Evolutionary conservation across 35 echinoderm and acorn worm genomes (phyloP).

Genomic region (Lytechinus variegatus): DNA sequence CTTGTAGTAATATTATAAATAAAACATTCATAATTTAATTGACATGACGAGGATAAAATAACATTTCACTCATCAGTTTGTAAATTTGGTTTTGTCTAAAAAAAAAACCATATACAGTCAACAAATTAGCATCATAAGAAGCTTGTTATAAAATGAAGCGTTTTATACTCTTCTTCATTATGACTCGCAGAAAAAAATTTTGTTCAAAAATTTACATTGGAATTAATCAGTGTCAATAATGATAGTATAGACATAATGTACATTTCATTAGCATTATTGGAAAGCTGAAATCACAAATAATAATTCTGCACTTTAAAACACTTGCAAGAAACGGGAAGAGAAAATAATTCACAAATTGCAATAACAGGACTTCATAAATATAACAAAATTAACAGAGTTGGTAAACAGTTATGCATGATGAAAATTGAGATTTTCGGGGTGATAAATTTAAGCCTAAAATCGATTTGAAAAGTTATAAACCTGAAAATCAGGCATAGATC

Average conservation of each 20-base stretch:
- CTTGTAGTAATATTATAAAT: background rate
- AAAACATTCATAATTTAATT: background rate
- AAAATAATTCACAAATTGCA: background rate
- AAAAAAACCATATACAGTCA: background rate
- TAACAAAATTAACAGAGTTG: background rate
- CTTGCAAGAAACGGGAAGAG: background rate
- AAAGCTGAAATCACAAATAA: background rate
- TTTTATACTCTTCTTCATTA: background rate
- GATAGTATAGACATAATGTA: background rate
- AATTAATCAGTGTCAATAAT: background rate
- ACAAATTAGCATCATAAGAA: background rate
- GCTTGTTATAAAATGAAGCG: background rate
- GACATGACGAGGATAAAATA: background rate
- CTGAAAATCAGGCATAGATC: no score
- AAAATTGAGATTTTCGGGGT: background rate
- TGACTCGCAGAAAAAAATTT: background rate
- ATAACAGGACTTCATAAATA: background rate
- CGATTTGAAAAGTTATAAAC: no score
- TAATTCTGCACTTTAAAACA: background rate
- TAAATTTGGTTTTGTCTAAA: background rate
- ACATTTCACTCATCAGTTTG: background rate
- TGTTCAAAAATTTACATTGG: background rate
- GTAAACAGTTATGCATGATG: background rate
- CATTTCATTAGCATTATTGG: background rate
- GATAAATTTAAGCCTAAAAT: no score